Percentiles rank a stretch among this genome's conserved stretches.
phyloP scores from a whole-genome alignment of 2,113 vertebrate genomes.

The Channa maculata region DNA sequence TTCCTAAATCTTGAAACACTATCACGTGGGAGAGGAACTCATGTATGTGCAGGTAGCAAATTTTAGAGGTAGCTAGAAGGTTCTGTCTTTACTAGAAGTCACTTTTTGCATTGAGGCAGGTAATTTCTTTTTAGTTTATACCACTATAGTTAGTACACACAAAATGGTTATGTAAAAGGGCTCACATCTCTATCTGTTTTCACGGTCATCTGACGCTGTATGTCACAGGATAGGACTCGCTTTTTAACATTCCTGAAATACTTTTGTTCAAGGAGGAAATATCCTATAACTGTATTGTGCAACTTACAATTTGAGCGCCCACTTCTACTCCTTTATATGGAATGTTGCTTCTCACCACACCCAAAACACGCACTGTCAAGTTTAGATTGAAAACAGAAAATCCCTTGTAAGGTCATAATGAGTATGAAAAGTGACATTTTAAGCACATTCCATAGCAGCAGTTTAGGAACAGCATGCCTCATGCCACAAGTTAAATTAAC shows the following conservation, averaged over 20 bases:
- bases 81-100: background rate
- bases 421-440: background rate
- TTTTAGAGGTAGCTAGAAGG: background rate
- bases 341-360: constrained; percentile 56
- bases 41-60: too few relatives aligned
- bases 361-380: constrained; percentile 23
- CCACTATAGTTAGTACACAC: too few relatives aligned
- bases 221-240: constrained; percentile 42
- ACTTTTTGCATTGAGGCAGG: background rate
- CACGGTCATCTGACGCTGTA: constrained; percentile 32
- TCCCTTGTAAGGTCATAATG: background rate
- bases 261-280: constrained; percentile 41
- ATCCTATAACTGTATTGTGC: constrained; percentile 15
- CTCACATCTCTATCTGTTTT: constrained; percentile 57
- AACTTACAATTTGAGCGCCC: constrained; percentile 38
- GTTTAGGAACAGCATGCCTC: constrained; percentile 9
- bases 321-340: constrained; percentile 44
- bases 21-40: background rate
- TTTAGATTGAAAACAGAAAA: constrained; percentile 28
- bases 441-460: constrained; percentile 1
- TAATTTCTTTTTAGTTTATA: background rate
- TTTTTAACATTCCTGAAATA: constrained; percentile 77
- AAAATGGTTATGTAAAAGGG: constrained; percentile 4
- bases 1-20: background rate
- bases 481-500: constrained; percentile 45